Percentiles rank a stretch among this genome's conserved stretches.
These are phyloP conservation scores for Heliconius congener DNA, from an alignment of 1,140 invertebrate species.

Conservation along the genomic window DNA sequence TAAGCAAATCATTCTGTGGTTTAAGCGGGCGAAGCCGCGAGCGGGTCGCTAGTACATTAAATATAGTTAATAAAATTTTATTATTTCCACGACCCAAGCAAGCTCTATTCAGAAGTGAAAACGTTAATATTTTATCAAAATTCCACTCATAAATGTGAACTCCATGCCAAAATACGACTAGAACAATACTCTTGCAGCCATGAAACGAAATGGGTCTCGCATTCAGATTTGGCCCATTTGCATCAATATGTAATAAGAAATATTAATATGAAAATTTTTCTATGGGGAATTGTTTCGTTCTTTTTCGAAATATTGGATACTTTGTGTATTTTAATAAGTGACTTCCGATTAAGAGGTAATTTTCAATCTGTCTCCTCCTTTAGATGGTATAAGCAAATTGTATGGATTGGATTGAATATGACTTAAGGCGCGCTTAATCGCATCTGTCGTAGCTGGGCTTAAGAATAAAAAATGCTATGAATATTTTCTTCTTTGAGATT, in stretches of 20 bases:
- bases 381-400: too few species aligned
- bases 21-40: too few species aligned
- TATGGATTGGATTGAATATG: too few species aligned
- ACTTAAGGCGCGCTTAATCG: too few species aligned
- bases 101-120: not conserved
- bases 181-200: conserved; percentile 2
- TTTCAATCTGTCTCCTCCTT: too few species aligned
- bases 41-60: not conserved
- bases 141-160: not conserved
- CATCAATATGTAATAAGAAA: conserved; percentile 6
- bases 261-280: not conserved
- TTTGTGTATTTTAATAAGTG: not conserved
- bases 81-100: not conserved
- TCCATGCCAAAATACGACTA: conserved; percentile 6
- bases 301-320: not conserved
- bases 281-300: not conserved
- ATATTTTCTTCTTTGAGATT: too few species aligned
- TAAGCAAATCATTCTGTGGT: too few species aligned
- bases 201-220: not conserved
- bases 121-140: conserved; percentile 11
- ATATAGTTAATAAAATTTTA: not conserved
- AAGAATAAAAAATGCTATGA: too few species aligned
- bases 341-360: not conserved
- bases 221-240: conserved; percentile 9
- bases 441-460: too few species aligned